Base-by-base conservation (phyloP, 37 sponge, comb jelly and placozoan genomes). In the Aplysina aerophoba region DNA sequence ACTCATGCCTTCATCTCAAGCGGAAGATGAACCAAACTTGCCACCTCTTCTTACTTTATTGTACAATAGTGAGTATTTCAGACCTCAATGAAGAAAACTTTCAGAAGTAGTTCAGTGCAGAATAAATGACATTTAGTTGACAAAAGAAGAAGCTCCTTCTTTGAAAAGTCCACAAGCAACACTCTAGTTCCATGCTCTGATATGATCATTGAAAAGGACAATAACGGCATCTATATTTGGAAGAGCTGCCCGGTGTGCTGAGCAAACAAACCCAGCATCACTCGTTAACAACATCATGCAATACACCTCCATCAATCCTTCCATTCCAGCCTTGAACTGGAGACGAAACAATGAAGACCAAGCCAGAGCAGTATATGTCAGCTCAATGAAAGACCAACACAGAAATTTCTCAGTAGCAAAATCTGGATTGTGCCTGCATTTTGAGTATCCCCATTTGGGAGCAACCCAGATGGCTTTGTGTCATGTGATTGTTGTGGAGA, bases 271-370 rank as follows among this genome's bases (percentile, higher is more conserved):
- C 50, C 55, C 80, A 20, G 17, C 20, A 16, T 79, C 80, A 40
- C n/a, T 79, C 17, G 57, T 79, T 21, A 24, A n/a, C 2, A 5
- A 40, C 24, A 79, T 79, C 20, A 79, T 79, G 80, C 80, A 79
- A 28, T 79, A 75, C 36, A 27, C 41, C 36, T 24, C 27, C 24
- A 12, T 44, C 24, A 25, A 25, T 28, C n/a, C 80, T 22, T 21
- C 27, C 24, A 21, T 79, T 34, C 80, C 80, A 79, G 53, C 80
- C 6, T 34, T 79, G 19, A 79, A 79, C 2, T 79, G 80, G 80
- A 56, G 65, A 8, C 6, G 65, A 28, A 28, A 63, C 3, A 24
- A 63, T 63, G 65, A 63, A 63, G 65, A 63, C 25, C 25, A 30
- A 8, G 65, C 65, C 8, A 24, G 28, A 30, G 65, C 25, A 12